Evolutionary conservation across 2,797 vertebrate species (phyloP).

Genomic region (Sebastes diaconus): DNA sequence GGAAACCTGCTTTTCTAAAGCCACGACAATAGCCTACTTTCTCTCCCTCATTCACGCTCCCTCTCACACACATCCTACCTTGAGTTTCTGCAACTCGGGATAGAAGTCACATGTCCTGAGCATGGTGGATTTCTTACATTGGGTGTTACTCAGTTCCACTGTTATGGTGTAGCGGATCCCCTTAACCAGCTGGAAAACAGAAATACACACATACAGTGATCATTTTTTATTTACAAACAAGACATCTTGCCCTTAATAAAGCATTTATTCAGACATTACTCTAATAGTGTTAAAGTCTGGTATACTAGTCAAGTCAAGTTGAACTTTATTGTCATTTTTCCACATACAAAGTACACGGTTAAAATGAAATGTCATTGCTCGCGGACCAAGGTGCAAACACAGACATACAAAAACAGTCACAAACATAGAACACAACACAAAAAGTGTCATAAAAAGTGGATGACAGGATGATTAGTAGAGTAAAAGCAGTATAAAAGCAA

Average conservation of each 20-base stretch:
- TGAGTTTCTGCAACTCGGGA: slow-evolving; percentile 77
- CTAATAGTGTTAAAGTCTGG: not conserved
- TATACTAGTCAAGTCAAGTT: too few species aligned
- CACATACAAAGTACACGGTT: too few species aligned
- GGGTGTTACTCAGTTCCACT: slow-evolving; percentile 82
- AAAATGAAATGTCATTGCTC: too few species aligned
- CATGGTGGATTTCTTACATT: slow-evolving; percentile 80
- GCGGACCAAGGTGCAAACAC: too few species aligned
- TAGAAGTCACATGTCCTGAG: slow-evolving; percentile 81
- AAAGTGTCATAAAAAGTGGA: too few species aligned
- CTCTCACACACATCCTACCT: slow-evolving; percentile 65
- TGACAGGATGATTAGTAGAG: too few species aligned
- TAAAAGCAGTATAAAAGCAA: too few species aligned
- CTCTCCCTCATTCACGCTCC: not conserved
- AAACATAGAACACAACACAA: too few species aligned
- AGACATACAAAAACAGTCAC: too few species aligned
- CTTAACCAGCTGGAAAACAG: slow-evolving; percentile 80
- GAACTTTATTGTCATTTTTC: too few species aligned
- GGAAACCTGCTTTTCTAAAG: not conserved
- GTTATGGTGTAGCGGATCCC: slow-evolving; percentile 83
- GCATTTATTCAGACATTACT: not conserved
- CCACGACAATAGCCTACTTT: not conserved
- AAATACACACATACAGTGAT: slow-evolving; percentile 19
- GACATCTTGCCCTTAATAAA: not conserved
- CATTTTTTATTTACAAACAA: not conserved